Evolutionary conservation across 2,797 vertebrate species (phyloP).

Genomic region (Meda fulgida): DNA sequence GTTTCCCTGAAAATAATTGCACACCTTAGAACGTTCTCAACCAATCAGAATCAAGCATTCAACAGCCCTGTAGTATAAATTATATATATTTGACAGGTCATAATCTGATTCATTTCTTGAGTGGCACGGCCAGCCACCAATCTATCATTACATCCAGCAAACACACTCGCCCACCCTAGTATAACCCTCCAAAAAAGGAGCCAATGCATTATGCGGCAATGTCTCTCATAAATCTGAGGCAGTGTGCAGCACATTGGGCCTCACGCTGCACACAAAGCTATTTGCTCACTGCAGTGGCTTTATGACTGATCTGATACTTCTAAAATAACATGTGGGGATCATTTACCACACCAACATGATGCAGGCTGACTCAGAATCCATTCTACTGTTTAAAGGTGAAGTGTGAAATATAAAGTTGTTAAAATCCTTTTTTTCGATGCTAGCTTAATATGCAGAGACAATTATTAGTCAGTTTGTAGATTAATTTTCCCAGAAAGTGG

Average conservation of each 20-base stretch:
- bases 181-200: constrained; percentile 28
- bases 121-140: constrained; percentile 31
- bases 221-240: constrained; percentile 53
- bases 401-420: neutral
- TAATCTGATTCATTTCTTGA: constrained; percentile 53
- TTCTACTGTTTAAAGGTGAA: neutral
- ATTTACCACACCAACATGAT: constrained; percentile 7
- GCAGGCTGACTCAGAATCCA: neutral
- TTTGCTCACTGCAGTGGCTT: constrained; percentile 43
- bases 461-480: neutral
- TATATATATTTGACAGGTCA: constrained; percentile 23
- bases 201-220: constrained; percentile 54
- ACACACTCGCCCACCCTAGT: neutral
- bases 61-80: no score
- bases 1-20: no score
- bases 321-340: neutral
- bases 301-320: constrained; percentile 36
- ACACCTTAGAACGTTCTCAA: no score
- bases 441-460: neutral
- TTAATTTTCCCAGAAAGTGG: neutral
- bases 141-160: constrained; percentile 22
- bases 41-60: no score
- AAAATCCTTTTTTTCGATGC: neutral
- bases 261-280: constrained; percentile 36
- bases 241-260: constrained; percentile 11